A percentile compares a stretch with the other conserved stretches of the same genome.
These are phyloP conservation scores for Lagria hirta DNA, from an alignment of 2,888 invertebrate species.

Conservation along the genomic window DNA sequence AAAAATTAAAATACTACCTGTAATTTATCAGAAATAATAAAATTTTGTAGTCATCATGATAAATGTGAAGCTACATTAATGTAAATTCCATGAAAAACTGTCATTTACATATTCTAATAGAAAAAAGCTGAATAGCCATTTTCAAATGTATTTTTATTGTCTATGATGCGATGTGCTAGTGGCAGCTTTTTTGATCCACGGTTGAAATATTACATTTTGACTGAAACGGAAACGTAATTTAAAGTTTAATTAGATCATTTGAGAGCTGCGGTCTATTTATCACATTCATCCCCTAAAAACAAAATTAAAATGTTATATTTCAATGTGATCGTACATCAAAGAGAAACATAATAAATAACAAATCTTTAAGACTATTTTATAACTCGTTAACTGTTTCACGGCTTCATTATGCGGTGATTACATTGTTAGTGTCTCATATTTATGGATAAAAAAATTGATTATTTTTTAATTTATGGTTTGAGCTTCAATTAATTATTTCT, in stretches of 20 bases:
- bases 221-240: slow-evolving; percentile 5
- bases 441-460: slow-evolving; percentile 7
- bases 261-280: slow-evolving; percentile 4
- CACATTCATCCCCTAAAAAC: too few species aligned
- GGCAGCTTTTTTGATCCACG: too few species aligned
- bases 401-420: slow-evolving; percentile 6
- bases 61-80: too few species aligned
- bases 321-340: slow-evolving; percentile 4
- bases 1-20: too few species aligned
- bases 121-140: too few species aligned
- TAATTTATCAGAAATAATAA: too few species aligned
- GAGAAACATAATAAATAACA: background rate
- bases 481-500: too few species aligned
- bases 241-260: slow-evolving; percentile 11
- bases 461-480: slow-evolving; percentile 14
- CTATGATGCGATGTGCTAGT: too few species aligned
- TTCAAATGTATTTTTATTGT: too few species aligned
- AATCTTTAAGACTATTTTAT: slow-evolving; percentile 7
- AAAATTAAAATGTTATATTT: background rate
- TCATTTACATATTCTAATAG: too few species aligned
- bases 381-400: slow-evolving; percentile 3
- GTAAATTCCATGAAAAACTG: too few species aligned
- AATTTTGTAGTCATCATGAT: too few species aligned
- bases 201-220: slow-evolving; percentile 1
- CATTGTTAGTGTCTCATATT: slow-evolving; percentile 3